phyloP scores from a whole-genome alignment of 2,113 vertebrate genomes.

The Labrus mixtus region DNA sequence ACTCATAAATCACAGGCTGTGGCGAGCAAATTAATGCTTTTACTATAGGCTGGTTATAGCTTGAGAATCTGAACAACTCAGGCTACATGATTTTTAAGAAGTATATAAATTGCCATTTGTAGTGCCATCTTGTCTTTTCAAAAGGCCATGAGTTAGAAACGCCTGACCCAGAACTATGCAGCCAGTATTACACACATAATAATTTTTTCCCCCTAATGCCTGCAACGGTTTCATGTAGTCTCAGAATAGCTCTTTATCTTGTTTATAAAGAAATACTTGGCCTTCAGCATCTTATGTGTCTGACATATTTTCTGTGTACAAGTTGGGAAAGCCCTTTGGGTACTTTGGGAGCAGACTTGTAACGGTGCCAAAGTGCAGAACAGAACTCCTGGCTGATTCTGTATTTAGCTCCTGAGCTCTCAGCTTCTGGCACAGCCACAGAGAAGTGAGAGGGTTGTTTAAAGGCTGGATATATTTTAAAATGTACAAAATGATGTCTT shows the following conservation, averaged over 20 bases:
- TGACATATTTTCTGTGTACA: neutral
- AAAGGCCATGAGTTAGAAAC: no score
- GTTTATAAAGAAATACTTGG: neutral
- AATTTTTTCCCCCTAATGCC: neutral
- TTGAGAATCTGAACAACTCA: no score
- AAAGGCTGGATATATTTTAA: neutral
- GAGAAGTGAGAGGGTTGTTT: neutral
- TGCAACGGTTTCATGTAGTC: neutral
- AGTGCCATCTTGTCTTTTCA: no score
- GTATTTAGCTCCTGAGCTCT: slow-evolving; percentile 8
- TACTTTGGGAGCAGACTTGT: slow-evolving; percentile 18
- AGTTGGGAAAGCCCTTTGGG: slow-evolving; percentile 24
- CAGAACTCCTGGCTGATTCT: neutral
- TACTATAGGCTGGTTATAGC: slow-evolving; percentile 2
- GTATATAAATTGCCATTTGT: no score
- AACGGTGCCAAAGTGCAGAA: slow-evolving; percentile 21
- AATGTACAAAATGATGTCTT: neutral
- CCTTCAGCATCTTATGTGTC: slow-evolving; percentile 2
- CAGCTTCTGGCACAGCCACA: neutral
- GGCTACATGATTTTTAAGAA: no score
- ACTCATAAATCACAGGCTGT: slow-evolving; percentile 35
- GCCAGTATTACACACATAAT: neutral
- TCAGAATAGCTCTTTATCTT: neutral
- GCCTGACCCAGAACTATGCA: no score
- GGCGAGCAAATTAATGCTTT: slow-evolving; percentile 20